phyloP scores from a whole-genome alignment of 2,113 vertebrate species.

The Percopsis transmontana region DNA sequence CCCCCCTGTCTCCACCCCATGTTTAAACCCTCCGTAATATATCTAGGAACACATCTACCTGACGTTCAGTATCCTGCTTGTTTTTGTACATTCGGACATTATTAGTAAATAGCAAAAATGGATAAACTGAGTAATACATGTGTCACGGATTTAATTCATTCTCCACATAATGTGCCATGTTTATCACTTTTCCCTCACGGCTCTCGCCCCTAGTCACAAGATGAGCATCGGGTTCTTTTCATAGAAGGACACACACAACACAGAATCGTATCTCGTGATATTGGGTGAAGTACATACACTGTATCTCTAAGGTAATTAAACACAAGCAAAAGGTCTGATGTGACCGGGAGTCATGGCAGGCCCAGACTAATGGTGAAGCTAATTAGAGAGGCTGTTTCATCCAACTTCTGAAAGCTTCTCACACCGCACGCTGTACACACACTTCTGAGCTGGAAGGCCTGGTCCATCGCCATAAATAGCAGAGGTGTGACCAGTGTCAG shows the following conservation, averaged over 20 bases:
- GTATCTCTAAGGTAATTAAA: constrained; percentile 73
- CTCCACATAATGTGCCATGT: constrained; percentile 9
- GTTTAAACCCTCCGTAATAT: neutral
- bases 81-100: constrained; percentile 7
- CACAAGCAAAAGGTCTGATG: constrained; percentile 67
- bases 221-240: constrained; percentile 55
- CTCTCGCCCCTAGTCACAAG: constrained; percentile 53
- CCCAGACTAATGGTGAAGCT: constrained; percentile 68
- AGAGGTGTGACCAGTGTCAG: no score
- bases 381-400: constrained; percentile 72
- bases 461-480: no score
- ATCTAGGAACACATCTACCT: neutral
- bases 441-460: constrained; percentile 8
- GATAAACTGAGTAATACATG: constrained; percentile 1
- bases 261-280: constrained; percentile 62
- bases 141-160: constrained; percentile 31
- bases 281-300: constrained; percentile 58
- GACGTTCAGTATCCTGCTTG: neutral
- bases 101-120: constrained; percentile 18
- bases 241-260: constrained; percentile 37
- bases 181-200: constrained; percentile 32
- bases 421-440: constrained; percentile 37
- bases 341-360: constrained; percentile 64
- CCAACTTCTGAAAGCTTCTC: constrained; percentile 66
- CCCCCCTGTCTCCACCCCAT: neutral